A percentile compares a stretch with the other conserved stretches of the same genome.
These are phyloP conservation scores for Strigamia transsilvanica DNA, from an alignment of 2,888 invertebrate genomes.

Conservation along the genomic window DNA sequence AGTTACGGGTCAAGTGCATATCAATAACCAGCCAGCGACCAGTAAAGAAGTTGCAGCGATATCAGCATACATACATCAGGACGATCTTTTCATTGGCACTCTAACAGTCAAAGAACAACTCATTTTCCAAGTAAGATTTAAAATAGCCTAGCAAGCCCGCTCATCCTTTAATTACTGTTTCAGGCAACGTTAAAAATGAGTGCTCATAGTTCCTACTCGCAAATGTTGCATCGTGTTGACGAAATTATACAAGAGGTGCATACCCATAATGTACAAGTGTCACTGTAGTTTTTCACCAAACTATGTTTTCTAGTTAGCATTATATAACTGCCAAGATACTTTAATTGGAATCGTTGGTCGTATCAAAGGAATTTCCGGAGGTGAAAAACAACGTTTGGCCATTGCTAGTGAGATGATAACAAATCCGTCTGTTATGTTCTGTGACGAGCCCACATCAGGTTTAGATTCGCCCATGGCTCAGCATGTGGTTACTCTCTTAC, in stretches of 20 bases:
- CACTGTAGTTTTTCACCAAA: too few species aligned
- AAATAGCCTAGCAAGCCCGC: too few species aligned
- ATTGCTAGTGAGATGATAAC: constrained; percentile 97
- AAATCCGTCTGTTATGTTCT: constrained; percentile 93
- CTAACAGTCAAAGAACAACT: constrained; percentile 77
- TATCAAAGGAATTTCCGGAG: constrained; percentile 92
- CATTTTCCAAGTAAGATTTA: constrained; percentile 37
- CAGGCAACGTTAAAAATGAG: constrained; percentile 86
- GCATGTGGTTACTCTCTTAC: constrained; percentile 82
- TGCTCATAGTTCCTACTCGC: constrained; percentile 74
- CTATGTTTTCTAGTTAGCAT: constrained; percentile 71
- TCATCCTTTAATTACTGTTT: constrained; percentile 67
- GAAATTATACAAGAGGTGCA: constrained; percentile 83
- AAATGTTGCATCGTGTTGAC: constrained; percentile 80
- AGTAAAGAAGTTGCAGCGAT: constrained; percentile 77
- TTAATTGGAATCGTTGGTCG: constrained; percentile 88
- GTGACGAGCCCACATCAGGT: constrained; percentile 97
- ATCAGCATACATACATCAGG: constrained; percentile 92
- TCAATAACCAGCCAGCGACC: constrained; percentile 79
- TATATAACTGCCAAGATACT: constrained; percentile 89
- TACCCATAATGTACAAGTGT: too few species aligned
- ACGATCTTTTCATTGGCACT: constrained; percentile 90
- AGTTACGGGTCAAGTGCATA: constrained; percentile 60
- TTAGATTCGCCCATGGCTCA: constrained; percentile 97
- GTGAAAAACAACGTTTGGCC: constrained; percentile 92